Base-by-base conservation (phyloP, 2,113 vertebrate species). In the Solea solea region DNA sequence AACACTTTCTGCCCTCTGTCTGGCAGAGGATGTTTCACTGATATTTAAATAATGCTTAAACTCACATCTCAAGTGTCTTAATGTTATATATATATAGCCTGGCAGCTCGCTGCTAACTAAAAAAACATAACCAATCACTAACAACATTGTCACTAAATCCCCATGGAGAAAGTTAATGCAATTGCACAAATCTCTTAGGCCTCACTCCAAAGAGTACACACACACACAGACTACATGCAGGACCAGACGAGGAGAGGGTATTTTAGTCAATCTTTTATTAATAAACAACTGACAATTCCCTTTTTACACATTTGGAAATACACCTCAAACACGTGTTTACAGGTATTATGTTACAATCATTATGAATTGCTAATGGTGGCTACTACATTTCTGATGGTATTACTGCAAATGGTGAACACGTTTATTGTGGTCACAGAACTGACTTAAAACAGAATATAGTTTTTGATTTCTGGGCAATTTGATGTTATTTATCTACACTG, bases 281-380 rank as follows among this genome's bases (percentile, higher is more conserved):
- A 92, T 94, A 96, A 96, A 96, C 88, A 91, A 93, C 89, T 90
- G 93, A 90, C 91, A 95, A 86, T 90, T 90, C 90, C 91, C 87
- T 93, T 90, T 93, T 93, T 88, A 87, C 94, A 95, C 94, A 94
- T 90, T 93, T 86, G 90, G 73, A 87, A 88, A 80, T 81, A 72
- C 74, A 90, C 78, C 77, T 83, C 83, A 72, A 85, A 90, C 86
- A 86, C 79, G 64, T 83, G 46, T 81, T 87, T 86, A 80, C 62
- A 86, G 76, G 82, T 75, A 88, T 83, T 85, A 86, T 87, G 64
- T 87, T 82, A 83, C 84, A 90, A 86, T 87, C 76, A 76, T 80
- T 84, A 88, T 80, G 73, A 86, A 85, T 87, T 70, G 64, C 70
- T 81, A 86, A 89, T 90, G 88, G 90, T 86, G 65, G 64, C 65